These are phyloP conservation scores for Pachyrhynchus sulphureomaculatus DNA, from an alignment of 1,140 invertebrate genomes.

Conservation along the genomic window DNA sequence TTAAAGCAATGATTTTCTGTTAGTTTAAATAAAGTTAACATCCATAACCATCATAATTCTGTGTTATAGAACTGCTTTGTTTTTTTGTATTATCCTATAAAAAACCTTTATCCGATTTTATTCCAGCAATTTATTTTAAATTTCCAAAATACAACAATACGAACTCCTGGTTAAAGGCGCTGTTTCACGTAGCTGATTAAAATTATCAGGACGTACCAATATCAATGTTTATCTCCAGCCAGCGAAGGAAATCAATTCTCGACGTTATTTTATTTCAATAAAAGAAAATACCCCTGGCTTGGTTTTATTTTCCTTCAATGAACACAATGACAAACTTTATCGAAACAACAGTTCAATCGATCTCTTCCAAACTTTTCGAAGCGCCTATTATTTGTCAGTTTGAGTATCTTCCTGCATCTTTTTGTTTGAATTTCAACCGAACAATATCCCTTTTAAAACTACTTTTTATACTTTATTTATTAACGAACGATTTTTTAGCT, in stretches of 20 bases:
- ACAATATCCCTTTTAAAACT: slow-evolving; percentile 16
- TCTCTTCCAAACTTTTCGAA: slow-evolving; percentile 27
- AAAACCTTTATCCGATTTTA: not conserved
- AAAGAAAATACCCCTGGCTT: slow-evolving; percentile 24
- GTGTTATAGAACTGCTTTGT: too few species aligned
- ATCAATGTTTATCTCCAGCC: slow-evolving; percentile 20
- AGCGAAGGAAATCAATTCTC: slow-evolving; percentile 23
- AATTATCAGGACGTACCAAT: slow-evolving; percentile 16
- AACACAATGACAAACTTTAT: slow-evolving; percentile 32
- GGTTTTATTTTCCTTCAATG: slow-evolving; percentile 31
- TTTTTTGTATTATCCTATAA: not conserved
- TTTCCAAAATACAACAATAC: too few species aligned
- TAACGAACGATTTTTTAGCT: too few species aligned
- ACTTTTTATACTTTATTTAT: too few species aligned
- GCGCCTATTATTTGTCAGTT: slow-evolving; percentile 31
- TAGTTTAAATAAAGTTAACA: too few species aligned
- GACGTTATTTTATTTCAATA: slow-evolving; percentile 30
- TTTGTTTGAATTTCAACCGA: slow-evolving; percentile 15
- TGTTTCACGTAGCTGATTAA: slow-evolving; percentile 8
- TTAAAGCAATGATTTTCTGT: too few species aligned
- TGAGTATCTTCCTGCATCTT: slow-evolving; percentile 24
- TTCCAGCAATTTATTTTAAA: too few species aligned
- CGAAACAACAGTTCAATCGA: slow-evolving; percentile 29
- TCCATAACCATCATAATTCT: too few species aligned
- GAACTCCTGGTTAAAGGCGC: not conserved